Base-by-base conservation (phyloP, 2,888 invertebrate species). In the Chrysomela aeneicollis region DNA sequence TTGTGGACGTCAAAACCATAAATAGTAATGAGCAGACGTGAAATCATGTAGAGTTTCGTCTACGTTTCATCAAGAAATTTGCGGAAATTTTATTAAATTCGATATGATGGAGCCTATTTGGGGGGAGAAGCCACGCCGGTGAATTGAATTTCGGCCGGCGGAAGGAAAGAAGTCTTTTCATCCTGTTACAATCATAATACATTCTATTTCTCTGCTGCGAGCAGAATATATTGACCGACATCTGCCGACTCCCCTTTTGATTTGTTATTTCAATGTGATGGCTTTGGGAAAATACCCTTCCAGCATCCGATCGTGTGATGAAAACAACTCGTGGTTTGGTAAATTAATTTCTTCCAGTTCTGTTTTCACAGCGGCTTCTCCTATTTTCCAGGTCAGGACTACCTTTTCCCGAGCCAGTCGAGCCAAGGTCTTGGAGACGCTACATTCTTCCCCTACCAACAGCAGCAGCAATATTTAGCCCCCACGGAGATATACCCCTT, bases 341-440 rank as follows among this genome's bases (percentile, higher is more conserved):
- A n/a, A n/a, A n/a, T n/a, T n/a, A n/a, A n/a, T n/a, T n/a, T n/a
- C n/a, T n/a, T n/a, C n/a, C n/a, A n/a, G n/a, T n/a, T n/a, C n/a
- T n/a, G n/a, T n/a, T n/a, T n/a, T n/a, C n/a, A n/a, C n/a, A n/a
- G n/a, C n/a, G n/a, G n/a, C n/a, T n/a, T n/a, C n/a, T n/a, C n/a
- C n/a, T n/a, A n/a, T n/a, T n/a, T 83, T 82, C 57, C 80, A 83
- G 84, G 81, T 69, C 81, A 82, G 74, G 78, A 81, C 60, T 83
- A 80, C 71, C 78, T 81, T 69, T 79, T 79, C 70, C 76, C 79
- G 26, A 77, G 76, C 19, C 77, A 76, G 30, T 76, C 77, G 55
- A 73, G 77, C 63, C 72, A 50, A 12, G 57, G 59, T 30, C 15
- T 2, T 6, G 12, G 15, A 2, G 10, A 42, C 46, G 35, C 72